Evolutionary conservation across 2,797 vertebrate species (phyloP).

Genomic region (Austrolebias charrua): DNA sequence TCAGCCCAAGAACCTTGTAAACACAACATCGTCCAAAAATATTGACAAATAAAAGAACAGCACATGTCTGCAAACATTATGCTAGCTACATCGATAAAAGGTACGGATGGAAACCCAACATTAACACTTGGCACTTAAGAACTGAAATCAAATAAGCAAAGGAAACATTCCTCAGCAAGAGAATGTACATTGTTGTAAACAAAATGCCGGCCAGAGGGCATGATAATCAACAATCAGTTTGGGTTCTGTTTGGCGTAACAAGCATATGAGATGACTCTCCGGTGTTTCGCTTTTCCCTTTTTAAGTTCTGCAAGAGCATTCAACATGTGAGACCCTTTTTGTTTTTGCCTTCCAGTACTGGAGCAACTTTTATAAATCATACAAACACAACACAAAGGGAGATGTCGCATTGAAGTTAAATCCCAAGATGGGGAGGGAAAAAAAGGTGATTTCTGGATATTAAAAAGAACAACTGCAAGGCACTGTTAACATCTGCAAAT

Average conservation of each 20-base stretch:
- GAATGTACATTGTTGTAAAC: constrained; percentile 76
- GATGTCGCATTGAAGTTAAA: constrained; percentile 36
- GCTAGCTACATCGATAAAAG: constrained; percentile 65
- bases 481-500: constrained; percentile 84
- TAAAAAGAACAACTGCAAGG: constrained; percentile 82
- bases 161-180: constrained; percentile 74
- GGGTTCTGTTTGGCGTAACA: constrained; percentile 59
- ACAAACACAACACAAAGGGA: constrained; percentile 14
- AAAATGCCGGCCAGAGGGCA: constrained; percentile 58
- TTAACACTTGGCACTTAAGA: constrained; percentile 76
- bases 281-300: constrained; percentile 20
- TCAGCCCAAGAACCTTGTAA: constrained; percentile 60
- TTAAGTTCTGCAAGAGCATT: constrained; percentile 27
- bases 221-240: constrained; percentile 60
- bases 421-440: constrained; percentile 55
- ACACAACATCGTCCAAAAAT: constrained; percentile 63
- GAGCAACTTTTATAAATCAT: background rate
- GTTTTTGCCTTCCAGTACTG: constrained; percentile 44
- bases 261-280: constrained; percentile 37
- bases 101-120: constrained; percentile 63
- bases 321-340: constrained; percentile 2
- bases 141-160: constrained; percentile 59
- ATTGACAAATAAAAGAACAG: constrained; percentile 55
- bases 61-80: constrained; percentile 59
- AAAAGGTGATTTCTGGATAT: constrained; percentile 58